These are phyloP conservation scores for Nylanderia fulva DNA, from an alignment of 1,140 invertebrate genomes.

Conservation along the genomic window DNA sequence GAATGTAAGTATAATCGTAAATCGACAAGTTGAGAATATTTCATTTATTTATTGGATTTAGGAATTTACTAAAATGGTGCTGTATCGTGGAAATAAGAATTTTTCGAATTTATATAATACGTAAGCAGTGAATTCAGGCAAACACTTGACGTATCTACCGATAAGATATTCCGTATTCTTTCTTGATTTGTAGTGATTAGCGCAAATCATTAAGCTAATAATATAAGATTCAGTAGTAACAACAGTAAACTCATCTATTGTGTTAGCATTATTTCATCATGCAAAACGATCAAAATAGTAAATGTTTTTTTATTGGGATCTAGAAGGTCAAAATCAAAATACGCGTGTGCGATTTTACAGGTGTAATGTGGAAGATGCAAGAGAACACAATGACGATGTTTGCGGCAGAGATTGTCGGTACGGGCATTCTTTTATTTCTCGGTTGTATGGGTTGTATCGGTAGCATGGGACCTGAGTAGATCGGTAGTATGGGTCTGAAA, in stretches of 20 bases:
- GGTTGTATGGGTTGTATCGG: constrained; percentile 90
- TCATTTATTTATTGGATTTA: neutral
- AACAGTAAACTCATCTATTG: neutral
- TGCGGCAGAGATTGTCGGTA: constrained; percentile 90
- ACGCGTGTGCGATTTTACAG: constrained; percentile 14
- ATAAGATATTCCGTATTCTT: constrained; percentile 31
- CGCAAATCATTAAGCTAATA: constrained; percentile 26
- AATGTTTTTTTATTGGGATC: neutral
- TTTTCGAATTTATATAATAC: neutral
- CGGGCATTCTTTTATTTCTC: constrained; percentile 90
- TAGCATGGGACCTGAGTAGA: constrained; percentile 74
- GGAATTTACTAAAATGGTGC: neutral
- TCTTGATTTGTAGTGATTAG: neutral
- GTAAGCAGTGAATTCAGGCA: neutral
- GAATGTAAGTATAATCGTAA: neutral
- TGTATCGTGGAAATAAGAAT: neutral
- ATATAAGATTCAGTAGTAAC: constrained; percentile 44
- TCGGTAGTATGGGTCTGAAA: constrained; percentile 88
- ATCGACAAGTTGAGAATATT: neutral
- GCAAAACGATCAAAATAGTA: constrained; percentile 10
- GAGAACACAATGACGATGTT: constrained; percentile 78
- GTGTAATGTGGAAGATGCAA: constrained; percentile 73
- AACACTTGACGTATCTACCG: constrained; percentile 22
- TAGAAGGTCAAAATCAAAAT: too few relatives aligned
- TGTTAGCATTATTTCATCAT: constrained; percentile 10